Evolutionary conservation across 2,888 invertebrate species (phyloP), one percentile per base, ranked within the genome.

Genomic region (Aspidapion aeneum): DNA sequence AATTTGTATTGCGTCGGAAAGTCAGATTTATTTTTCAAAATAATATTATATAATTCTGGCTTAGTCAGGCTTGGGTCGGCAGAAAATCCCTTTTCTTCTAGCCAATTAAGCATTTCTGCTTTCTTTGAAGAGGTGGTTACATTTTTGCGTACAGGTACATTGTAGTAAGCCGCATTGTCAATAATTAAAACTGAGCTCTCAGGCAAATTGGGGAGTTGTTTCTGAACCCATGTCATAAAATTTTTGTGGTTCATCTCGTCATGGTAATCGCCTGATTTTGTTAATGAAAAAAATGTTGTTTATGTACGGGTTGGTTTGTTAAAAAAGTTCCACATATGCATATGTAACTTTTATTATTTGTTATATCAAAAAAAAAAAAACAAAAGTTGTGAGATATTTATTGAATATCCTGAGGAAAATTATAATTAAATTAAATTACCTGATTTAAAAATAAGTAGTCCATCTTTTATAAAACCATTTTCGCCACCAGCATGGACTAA

Each of bases 111-210:
- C 65, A 69, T 69, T 17, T 67, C 66, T 17, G 60, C 54, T 61
- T 69, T 70, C 35, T 51, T 54, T 12, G 66, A 56, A 17, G 60
- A 59, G n/a, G 61, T 55, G 2, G 60, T 63, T n/a, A 63, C 63
- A 18, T 58, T 59, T 59, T 66, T 63, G 48, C 66, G 50, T 57
- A 65, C 17, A 49, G 63, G 55, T 1, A 63, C 62, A 50, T 68
- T 69, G 58, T 69, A 69, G 55, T 70, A 70, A 9, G 64, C 17
- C 9, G 71, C 68, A 63, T 71, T 70, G 58, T 70, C 69, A 19
- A 68, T 52, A 49, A 71, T 64, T 2, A 71, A 49, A 1, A 69
- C 66, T 5, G 66, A 64, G 17, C 55, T 60, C 50, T 58, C 58
- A n/a, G 68, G 65, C 35, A 70, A 52, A 65, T 64, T 65, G 7